Conservation (phyloP, 2,113 vertebrate genomes). For the Melanerpes formicivorus region DNA sequence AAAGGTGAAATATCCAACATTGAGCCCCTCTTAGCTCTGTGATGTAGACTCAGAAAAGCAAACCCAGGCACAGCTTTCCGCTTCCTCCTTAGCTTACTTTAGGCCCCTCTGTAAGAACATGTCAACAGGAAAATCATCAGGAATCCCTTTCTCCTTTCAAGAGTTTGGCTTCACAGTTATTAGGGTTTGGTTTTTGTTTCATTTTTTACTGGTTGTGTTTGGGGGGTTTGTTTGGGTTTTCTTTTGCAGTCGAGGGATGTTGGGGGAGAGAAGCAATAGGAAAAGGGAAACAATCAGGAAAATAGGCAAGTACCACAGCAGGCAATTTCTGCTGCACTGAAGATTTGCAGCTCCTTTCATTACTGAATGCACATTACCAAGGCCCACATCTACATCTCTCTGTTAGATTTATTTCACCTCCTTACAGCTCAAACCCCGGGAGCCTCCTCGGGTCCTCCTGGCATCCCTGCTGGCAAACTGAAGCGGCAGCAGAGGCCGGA, state of each 20-base stretch:
- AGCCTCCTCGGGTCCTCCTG: background rate
- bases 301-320: background rate
- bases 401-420: background rate
- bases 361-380: background rate
- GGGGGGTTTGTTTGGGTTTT: no score
- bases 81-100: background rate
- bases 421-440: background rate
- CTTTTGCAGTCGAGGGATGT: no score
- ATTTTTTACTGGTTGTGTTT: no score
- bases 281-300: background rate
- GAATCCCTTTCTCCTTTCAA: background rate
- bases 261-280: rapidly evolving
- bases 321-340: background rate
- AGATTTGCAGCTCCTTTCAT: background rate
- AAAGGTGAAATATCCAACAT: background rate
- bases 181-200: background rate
- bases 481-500: background rate
- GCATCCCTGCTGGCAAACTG: background rate
- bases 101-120: background rate
- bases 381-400: background rate
- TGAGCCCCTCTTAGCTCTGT: background rate
- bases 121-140: background rate
- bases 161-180: background rate
- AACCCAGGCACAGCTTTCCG: background rate
- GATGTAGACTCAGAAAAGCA: background rate